Evolutionary conservation across 2,888 invertebrate genomes (phyloP), one percentile per base, ranked within the genome.

Genomic region (Trypoxylon attenuatum): DNA sequence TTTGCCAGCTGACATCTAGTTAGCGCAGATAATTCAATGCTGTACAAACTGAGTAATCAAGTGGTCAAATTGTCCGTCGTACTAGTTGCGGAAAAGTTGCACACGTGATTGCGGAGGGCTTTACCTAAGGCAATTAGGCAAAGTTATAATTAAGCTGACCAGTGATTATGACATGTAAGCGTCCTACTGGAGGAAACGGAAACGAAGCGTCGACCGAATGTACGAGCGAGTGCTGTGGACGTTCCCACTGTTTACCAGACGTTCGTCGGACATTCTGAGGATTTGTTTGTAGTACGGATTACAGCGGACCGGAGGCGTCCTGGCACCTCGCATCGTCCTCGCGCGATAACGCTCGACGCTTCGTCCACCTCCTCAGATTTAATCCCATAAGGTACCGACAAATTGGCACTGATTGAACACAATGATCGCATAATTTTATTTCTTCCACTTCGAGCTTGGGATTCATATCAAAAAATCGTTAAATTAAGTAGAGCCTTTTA

Each of bases 201-300:
- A 55, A 52, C 57, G 56, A 60, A 50, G 55, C 59, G 39, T 43
- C 49, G 18, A 38, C 33, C 56, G 52, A 45, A 60, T 41, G 53
- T 65, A 58, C 39, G 49, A 55, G 45, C 39, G 54, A 50, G 53
- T 52, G 57, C 39, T 47, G 47, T 62, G 45, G 46, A 51, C 29
- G 54, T 27, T 27, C 10, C 10, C 22, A 25, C 29, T 69, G 65
- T 72, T 77, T 79, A 65, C 76, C 51, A 68, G 66, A 71, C 64
- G 65, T 63, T 57, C 58, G 56, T 69, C 47, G 61, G 72, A 73
- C 69, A 67, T 77, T 63, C 69, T 42, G 61, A 65, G 73, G 78
- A 78, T 78, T 79, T 79, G 79, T 79, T 81, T 81, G 78, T 66
- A 70, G 70, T 79, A 50, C 73, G 78, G 81, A 81, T 81, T 79